Conservation (phyloP, 1,140 invertebrate species). For the Drosophila bocki region DNA sequence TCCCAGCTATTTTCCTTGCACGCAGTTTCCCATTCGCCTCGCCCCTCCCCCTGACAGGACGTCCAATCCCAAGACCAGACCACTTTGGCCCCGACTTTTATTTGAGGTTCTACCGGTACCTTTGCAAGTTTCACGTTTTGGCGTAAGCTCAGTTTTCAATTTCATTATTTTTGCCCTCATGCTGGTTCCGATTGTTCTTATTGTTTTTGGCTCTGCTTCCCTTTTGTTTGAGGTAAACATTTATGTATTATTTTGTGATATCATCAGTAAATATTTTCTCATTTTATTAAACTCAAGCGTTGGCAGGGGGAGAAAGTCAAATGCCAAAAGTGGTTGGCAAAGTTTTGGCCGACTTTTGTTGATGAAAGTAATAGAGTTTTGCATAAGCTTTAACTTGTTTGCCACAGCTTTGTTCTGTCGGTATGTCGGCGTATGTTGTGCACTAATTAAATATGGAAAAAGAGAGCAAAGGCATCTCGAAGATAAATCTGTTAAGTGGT, state of each 20-base stretch:
- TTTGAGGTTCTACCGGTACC: slow-evolving; percentile 54
- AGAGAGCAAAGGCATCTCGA: slow-evolving; percentile 48
- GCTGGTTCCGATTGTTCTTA: slow-evolving; percentile 63
- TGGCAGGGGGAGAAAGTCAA: slow-evolving; percentile 6
- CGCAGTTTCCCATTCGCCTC: slow-evolving; percentile 24
- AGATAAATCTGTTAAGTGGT: slow-evolving; percentile 78
- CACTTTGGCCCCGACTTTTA: slow-evolving; percentile 61
- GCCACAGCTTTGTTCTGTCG: slow-evolving; percentile 12
- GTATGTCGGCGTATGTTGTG: slow-evolving; percentile 13
- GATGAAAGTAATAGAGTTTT: slow-evolving; percentile 37
- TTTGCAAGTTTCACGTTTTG: slow-evolving; percentile 36
- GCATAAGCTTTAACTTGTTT: slow-evolving; percentile 32
- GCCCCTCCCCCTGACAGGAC: not conserved
- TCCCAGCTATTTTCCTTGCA: slow-evolving; percentile 39
- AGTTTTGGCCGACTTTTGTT: slow-evolving; percentile 45
- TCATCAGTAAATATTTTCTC: slow-evolving; percentile 65
- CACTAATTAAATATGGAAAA: slow-evolving; percentile 59
- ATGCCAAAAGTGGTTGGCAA: slow-evolving; percentile 56
- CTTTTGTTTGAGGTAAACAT: slow-evolving; percentile 65
- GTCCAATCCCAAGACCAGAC: slow-evolving; percentile 25
- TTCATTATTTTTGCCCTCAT: slow-evolving; percentile 70
- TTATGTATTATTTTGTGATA: slow-evolving; percentile 63
- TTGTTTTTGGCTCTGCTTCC: slow-evolving; percentile 44
- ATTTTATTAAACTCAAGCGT: slow-evolving; percentile 38
- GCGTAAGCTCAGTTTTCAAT: slow-evolving; percentile 71